These are phyloP conservation scores for Acanthococcus lagerstroemiae DNA, from an alignment of 2,888 invertebrate species.

Conservation along the genomic window DNA sequence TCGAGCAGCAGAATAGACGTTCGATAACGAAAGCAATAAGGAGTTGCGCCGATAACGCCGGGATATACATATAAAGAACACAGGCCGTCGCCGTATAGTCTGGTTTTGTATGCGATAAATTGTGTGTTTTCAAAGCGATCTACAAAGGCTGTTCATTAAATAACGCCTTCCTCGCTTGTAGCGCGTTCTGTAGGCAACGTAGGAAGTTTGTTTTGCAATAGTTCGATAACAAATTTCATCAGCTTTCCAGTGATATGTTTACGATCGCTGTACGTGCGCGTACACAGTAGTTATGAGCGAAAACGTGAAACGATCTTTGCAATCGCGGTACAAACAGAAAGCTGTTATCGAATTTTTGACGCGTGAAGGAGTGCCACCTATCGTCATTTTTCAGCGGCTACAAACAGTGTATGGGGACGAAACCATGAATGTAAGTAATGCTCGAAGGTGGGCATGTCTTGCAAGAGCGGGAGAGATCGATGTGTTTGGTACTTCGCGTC, in stretches of 20 bases:
- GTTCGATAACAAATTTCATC: not conserved
- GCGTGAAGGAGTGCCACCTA: not conserved
- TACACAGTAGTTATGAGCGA: not conserved
- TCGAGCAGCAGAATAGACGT: no score
- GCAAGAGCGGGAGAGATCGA: not conserved
- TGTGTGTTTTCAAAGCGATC: no score
- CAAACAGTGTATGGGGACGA: not conserved
- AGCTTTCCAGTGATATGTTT: not conserved
- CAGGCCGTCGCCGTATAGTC: no score
- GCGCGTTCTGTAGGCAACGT: not conserved
- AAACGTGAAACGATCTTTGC: not conserved
- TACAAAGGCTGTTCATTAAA: not conserved
- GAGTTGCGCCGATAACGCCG: no score
- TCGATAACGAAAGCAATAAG: no score
- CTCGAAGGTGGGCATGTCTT: not conserved
- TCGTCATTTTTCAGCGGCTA: not conserved
- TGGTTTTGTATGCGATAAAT: no score
- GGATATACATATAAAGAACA: no score
- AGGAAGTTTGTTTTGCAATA: not conserved
- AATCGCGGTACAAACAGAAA: not conserved
- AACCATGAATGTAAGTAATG: no score
- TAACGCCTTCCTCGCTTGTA: not conserved
- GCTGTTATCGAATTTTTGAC: not conserved
- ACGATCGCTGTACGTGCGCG: not conserved
- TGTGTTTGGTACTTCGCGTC: not conserved